Conservation (phyloP, 2,888 invertebrate genomes). For the Nomada goodeniana region DNA sequence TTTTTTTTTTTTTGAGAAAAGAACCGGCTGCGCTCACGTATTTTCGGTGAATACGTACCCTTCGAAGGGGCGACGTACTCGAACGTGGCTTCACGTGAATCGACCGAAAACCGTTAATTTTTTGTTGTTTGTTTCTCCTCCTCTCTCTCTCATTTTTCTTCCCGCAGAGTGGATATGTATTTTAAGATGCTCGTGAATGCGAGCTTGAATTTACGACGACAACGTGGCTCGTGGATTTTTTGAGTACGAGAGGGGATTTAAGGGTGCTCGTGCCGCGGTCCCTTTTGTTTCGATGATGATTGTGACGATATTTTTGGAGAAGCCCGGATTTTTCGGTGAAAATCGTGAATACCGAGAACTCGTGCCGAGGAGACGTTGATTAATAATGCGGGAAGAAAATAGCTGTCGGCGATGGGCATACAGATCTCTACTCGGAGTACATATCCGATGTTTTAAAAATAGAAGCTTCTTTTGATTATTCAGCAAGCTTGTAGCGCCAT, state of each 20-base stretch:
- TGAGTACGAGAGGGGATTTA: background rate
- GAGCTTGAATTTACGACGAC: conserved; percentile 11
- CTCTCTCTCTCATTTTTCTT: too few species aligned
- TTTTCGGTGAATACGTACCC: conserved; percentile 50
- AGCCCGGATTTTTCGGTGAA: background rate
- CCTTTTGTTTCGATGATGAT: background rate
- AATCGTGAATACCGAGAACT: background rate
- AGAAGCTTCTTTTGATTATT: background rate
- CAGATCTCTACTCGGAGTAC: background rate
- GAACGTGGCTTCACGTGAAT: conserved; percentile 20
- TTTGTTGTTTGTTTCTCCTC: background rate
- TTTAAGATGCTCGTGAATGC: conserved; percentile 22
- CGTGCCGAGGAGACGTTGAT: background rate
- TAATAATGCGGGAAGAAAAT: background rate
- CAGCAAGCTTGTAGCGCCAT: background rate
- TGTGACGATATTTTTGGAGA: too few species aligned
- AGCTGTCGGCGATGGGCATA: background rate
- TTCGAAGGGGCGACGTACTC: background rate
- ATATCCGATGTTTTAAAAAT: background rate
- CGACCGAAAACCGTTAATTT: conserved; percentile 26
- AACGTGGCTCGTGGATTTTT: background rate
- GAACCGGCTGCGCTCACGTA: conserved; percentile 1
- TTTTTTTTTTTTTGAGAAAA: conserved; percentile 1
- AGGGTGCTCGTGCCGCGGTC: background rate
- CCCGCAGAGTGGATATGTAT: background rate